Evolutionary conservation across 2,888 invertebrate genomes (phyloP).

Genomic region (Stenodera caucasica): DNA sequence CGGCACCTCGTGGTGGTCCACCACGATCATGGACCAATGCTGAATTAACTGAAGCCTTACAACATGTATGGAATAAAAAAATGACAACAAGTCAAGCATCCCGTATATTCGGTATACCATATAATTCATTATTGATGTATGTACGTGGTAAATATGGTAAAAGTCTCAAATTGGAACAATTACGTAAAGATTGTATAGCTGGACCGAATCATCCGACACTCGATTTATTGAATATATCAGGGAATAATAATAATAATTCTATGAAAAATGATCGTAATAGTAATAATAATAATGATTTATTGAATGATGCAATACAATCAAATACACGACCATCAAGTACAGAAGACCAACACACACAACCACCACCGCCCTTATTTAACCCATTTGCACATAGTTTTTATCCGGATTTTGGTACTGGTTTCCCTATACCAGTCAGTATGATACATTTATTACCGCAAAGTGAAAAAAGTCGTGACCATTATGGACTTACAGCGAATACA

Average conservation of each 20-base stretch:
- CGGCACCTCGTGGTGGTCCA: conserved; percentile 86
- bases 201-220: conserved; percentile 65
- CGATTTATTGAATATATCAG: conserved; percentile 57
- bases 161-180: conserved; percentile 83
- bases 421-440: conserved; percentile 84
- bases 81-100: conserved; percentile 94
- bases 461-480: conserved; percentile 71
- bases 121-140: conserved; percentile 90
- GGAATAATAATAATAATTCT: conserved; percentile 58
- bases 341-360: conserved; percentile 57
- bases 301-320: conserved; percentile 46
- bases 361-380: conserved; percentile 68
- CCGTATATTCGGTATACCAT: conserved; percentile 89
- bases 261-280: conserved; percentile 55
- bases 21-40: conserved; percentile 92
- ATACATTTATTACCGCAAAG: conserved; percentile 79
- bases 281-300: conserved; percentile 33
- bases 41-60: conserved; percentile 85
- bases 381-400: conserved; percentile 81
- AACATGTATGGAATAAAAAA: conserved; percentile 94
- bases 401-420: conserved; percentile 77
- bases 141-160: conserved; percentile 93
- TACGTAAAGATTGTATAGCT: conserved; percentile 85
- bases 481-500: conserved; percentile 53
- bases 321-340: conserved; percentile 65